Percentiles rank a stretch among this genome's conserved stretches.
phyloP scores from a whole-genome alignment of 2,113 vertebrate genomes.

The Hemicordylus capensis region DNA sequence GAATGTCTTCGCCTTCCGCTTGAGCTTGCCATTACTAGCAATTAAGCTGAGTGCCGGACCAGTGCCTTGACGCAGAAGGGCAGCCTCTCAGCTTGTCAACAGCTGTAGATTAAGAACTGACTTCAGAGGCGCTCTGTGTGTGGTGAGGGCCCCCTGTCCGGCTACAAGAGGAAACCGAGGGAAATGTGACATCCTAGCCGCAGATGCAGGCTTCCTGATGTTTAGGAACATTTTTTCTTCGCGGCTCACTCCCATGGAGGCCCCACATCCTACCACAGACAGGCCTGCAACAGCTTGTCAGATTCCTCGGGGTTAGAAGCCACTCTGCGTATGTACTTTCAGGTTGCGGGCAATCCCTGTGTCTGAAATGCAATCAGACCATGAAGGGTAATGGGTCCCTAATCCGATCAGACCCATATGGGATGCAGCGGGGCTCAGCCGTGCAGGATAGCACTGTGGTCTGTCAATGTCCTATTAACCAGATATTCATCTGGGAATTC shows the following conservation, averaged over 20 bases:
- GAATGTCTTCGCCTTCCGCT: neutral
- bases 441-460: constrained; percentile 27
- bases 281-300: neutral
- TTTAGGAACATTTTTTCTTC: rapidly evolving
- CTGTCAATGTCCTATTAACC: neutral
- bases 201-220: rapidly evolving
- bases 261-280: rapidly evolving
- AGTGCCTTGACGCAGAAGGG: neutral
- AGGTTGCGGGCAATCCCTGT: constrained; percentile 26
- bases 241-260: neutral
- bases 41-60: neutral
- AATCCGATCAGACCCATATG: constrained; percentile 44
- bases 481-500: neutral
- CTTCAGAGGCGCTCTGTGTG: rapidly evolving
- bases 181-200: neutral
- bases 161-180: neutral
- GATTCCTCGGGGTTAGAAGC: constrained; percentile 1
- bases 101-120: neutral
- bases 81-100: neutral
- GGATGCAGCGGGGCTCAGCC: constrained; percentile 4
- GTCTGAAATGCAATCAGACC: neutral
- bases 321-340: constrained; percentile 38
- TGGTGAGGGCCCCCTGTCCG: neutral
- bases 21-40: neutral
- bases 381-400: constrained; percentile 14